Base-by-base conservation (phyloP, 2,888 invertebrate species). In the Meganola albula region DNA sequence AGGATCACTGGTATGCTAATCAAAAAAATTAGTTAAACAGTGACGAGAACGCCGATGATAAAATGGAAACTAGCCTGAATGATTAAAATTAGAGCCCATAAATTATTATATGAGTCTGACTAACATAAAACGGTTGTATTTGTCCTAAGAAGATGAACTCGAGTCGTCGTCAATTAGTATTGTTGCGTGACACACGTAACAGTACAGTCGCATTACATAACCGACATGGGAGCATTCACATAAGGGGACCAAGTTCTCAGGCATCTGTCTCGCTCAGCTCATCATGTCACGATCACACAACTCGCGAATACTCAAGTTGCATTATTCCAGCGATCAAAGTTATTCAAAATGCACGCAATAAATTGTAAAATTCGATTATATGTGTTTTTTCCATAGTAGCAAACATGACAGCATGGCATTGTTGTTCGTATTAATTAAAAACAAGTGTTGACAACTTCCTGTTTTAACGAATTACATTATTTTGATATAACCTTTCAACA, bases 171-270 rank as follows among this genome's bases (percentile, higher is more conserved):
- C 69, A 67, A 70, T 74, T 75, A 70, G 70, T 66, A 65, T 77
- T 74, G 73, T 77, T 74, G 70, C 75, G 72, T 76, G 74, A 61
- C 71, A 68, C 57, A 52, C 45, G 20, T 67, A 80, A 79, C 79
- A 72, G 80, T 76, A 74, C 64, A 53, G 64, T 67, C 56, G 58
- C 58, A 61, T 78, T 75, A 69, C 63, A 73, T 76, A 75, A 77
- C 66, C 61, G 57, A 71, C 72, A 77, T 78, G 79, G 66, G 78
- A 77, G 70, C 56, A 56, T 68, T 66, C 64, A 61, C 70, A 71
- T 63, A 62, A 61, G 67, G 58, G 61, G 56, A 63, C 60, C 56
- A 55, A 58, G 75, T 75, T 79, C 77, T 66, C 77, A 74, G 60
- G 62, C 58, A 37, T 47, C 54, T 52, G 59, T 51, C 52, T 47